phyloP scores from a whole-genome alignment of 1,140 invertebrate species.

The Papilio dardanus region DNA sequence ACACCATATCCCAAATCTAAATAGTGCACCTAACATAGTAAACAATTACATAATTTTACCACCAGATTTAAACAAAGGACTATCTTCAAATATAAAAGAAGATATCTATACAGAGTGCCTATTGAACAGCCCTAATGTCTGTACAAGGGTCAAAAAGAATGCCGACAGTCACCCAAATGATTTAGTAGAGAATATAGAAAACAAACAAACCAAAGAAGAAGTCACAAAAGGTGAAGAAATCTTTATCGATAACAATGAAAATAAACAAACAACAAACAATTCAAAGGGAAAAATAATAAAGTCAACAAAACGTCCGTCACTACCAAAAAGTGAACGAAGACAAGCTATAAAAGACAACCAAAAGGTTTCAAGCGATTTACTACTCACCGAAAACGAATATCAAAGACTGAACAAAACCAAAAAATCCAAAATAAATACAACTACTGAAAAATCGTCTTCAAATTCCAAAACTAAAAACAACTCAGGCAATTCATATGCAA shows the following conservation, averaged over 20 bases:
- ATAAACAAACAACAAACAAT: not conserved
- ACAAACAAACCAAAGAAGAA: not conserved
- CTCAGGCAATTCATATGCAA: not conserved
- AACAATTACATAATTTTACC: constrained; percentile 61
- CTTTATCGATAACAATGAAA: not conserved
- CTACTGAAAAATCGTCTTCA: not conserved
- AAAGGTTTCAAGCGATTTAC: not conserved
- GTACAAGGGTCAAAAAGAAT: constrained; percentile 17
- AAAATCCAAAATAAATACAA: not conserved
- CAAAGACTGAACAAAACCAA: not conserved
- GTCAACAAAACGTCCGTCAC: not conserved
- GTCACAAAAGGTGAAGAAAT: not conserved
- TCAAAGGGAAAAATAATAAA: not conserved
- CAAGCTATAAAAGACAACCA: not conserved
- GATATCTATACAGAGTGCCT: not conserved
- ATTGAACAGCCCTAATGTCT: not conserved
- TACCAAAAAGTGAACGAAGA: not conserved
- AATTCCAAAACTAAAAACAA: not conserved
- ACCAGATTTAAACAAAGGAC: constrained; percentile 44
- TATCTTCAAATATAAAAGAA: constrained; percentile 29
- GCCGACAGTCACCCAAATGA: not conserved
- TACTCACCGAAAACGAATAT: not conserved
- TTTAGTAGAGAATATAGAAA: not conserved
- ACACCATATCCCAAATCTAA: constrained; percentile 36
- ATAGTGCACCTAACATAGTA: constrained; percentile 44